Evolutionary conservation across 2,888 invertebrate species (phyloP).

Genomic region (Galerucella nymphaeae): DNA sequence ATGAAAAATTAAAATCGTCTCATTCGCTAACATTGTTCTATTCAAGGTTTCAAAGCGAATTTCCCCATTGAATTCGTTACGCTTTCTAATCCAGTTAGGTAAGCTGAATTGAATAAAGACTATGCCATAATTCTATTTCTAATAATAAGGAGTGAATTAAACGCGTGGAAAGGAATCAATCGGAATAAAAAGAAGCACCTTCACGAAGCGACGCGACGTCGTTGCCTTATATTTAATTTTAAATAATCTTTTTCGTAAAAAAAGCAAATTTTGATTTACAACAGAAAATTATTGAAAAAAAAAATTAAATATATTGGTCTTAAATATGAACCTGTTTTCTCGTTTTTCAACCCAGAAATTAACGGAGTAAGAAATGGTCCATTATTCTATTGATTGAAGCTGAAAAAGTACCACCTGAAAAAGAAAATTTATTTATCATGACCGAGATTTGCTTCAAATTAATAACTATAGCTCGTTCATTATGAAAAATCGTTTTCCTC

Average conservation of each 20-base stretch:
- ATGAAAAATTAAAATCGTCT: background rate
- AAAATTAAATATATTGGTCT: no score
- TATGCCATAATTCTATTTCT: conserved; percentile 10
- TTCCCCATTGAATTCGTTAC: background rate
- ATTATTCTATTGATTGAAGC: no score
- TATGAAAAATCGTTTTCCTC: no score
- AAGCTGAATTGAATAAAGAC: conserved; percentile 13
- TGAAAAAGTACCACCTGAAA: no score
- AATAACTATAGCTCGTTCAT: no score
- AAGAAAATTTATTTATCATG: no score
- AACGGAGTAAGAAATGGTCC: no score
- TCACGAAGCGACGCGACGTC: no score
- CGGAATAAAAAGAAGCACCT: background rate
- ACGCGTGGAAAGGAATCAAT: background rate
- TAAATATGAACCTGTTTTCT: no score
- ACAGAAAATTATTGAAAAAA: no score
- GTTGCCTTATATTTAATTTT: background rate
- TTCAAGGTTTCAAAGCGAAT: background rate
- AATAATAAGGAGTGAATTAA: background rate
- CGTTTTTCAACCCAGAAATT: no score
- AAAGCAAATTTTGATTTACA: background rate
- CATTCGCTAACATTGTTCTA: conserved; percentile 7
- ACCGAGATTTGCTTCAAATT: no score
- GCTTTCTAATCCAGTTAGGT: conserved; percentile 14
- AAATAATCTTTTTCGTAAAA: background rate